Conservation (phyloP, 1,140 invertebrate genomes). For the Brachionus angularis region DNA sequence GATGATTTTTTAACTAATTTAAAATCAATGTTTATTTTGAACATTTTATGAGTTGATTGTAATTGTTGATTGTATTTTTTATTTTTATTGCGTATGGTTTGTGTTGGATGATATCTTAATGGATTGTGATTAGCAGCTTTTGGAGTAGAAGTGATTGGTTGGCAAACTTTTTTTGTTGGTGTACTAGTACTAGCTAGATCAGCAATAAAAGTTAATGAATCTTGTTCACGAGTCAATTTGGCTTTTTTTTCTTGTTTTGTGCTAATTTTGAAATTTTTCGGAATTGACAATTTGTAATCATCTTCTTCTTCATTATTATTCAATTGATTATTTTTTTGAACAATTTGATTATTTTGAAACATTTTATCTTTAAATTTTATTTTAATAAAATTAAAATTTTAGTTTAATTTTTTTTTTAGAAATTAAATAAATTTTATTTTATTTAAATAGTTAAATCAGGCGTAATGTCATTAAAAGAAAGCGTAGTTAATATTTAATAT, state of each 20-base stretch:
- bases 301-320: background rate
- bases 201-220: slow-evolving; percentile 39
- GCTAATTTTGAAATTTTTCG: background rate
- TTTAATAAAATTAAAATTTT: no score
- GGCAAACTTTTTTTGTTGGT: background rate
- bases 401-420: no score
- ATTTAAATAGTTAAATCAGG: no score
- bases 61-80: slow-evolving; percentile 21
- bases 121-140: slow-evolving; percentile 40
- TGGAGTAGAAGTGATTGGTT: slow-evolving; percentile 38
- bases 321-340: background rate
- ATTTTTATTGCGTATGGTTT: slow-evolving; percentile 24
- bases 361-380: no score
- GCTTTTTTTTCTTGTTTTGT: slow-evolving; percentile 18
- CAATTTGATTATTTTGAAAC: no score
- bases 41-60: background rate
- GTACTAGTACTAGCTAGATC: slow-evolving; percentile 29
- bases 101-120: slow-evolving; percentile 24
- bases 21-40: slow-evolving; percentile 25
- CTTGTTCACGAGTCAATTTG: slow-evolving; percentile 23
- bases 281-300: no score
- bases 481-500: no score
- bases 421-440: no score
- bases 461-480: no score
- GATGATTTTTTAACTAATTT: slow-evolving; percentile 21